phyloP scores from a whole-genome alignment of 2,113 vertebrate genomes.

The Lampris megalopsis region DNA sequence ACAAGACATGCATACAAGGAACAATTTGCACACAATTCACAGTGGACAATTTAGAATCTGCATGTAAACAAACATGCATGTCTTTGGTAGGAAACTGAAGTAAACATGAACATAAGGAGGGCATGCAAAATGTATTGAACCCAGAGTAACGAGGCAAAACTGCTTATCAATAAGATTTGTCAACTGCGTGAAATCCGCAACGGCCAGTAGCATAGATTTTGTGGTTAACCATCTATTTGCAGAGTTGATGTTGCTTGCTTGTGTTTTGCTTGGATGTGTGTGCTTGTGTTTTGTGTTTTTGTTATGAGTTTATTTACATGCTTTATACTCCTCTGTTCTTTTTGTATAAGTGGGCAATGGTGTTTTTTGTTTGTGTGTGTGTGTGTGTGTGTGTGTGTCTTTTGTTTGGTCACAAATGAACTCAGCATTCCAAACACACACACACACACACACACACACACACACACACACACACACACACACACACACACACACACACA shows the following conservation, averaged over 20 bases:
- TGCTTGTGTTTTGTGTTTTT: background rate
- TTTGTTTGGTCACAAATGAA: background rate
- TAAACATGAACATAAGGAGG: no score
- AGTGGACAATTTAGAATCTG: no score
- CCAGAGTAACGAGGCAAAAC: no score
- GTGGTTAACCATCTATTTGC: background rate
- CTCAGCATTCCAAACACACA: slow-evolving; percentile 18
- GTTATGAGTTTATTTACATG: no score
- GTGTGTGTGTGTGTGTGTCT: slow-evolving; percentile 3
- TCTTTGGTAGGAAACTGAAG: no score
- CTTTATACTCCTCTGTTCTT: no score
- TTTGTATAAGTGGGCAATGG: background rate
- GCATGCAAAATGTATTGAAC: no score
- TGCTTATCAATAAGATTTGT: no score
- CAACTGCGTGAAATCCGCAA: background rate
- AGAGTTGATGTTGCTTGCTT: slow-evolving; percentile 11
- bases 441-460: slow-evolving; percentile 12
- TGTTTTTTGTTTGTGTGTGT: slow-evolving; percentile 5
- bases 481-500: background rate
- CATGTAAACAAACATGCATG: no score
- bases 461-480: background rate
- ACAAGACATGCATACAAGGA: no score
- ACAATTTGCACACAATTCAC: no score
- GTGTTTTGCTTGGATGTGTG: background rate
- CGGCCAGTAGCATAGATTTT: background rate